phyloP scores from a whole-genome alignment of 2,797 vertebrate genomes.

The Pteronotus mesoamericanus region DNA sequence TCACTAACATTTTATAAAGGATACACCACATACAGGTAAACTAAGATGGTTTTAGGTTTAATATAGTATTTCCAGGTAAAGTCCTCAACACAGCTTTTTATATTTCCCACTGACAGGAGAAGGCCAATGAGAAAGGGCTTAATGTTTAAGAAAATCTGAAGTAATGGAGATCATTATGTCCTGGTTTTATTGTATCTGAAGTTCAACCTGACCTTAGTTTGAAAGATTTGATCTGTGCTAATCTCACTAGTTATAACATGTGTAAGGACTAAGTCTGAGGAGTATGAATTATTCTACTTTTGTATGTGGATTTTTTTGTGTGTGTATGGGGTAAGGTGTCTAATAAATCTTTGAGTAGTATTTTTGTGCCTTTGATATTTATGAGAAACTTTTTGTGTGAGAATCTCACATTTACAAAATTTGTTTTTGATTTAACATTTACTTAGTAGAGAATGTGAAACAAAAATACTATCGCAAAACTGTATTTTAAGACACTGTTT shows the following conservation, averaged over 20 bases:
- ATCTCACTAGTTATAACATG: neutral
- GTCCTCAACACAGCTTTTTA: neutral
- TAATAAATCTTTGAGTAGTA: slow-evolving; percentile 16
- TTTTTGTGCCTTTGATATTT: slow-evolving; percentile 15
- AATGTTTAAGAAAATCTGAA: neutral
- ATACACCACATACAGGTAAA: neutral
- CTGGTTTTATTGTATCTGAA: neutral
- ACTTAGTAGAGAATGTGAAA: neutral
- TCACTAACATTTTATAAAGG: slow-evolving; percentile 8
- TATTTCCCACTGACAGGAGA: slow-evolving; percentile 3
- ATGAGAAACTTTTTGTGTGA: neutral
- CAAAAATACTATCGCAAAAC: neutral
- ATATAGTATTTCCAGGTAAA: neutral
- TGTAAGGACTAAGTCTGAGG: neutral
- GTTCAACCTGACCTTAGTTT: slow-evolving; percentile 9
- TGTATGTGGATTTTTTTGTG: neutral
- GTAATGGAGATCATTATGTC: neutral
- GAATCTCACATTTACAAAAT: neutral
- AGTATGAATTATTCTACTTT: neutral
- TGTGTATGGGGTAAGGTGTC: neutral
- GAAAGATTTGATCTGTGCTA: neutral
- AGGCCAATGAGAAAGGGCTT: neutral
- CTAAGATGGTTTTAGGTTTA: slow-evolving; percentile 18
- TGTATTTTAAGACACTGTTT: neutral
- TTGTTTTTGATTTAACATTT: neutral